Conservation (phyloP, 2,888 invertebrate genomes). For the Acanthococcus lagerstroemiae region DNA sequence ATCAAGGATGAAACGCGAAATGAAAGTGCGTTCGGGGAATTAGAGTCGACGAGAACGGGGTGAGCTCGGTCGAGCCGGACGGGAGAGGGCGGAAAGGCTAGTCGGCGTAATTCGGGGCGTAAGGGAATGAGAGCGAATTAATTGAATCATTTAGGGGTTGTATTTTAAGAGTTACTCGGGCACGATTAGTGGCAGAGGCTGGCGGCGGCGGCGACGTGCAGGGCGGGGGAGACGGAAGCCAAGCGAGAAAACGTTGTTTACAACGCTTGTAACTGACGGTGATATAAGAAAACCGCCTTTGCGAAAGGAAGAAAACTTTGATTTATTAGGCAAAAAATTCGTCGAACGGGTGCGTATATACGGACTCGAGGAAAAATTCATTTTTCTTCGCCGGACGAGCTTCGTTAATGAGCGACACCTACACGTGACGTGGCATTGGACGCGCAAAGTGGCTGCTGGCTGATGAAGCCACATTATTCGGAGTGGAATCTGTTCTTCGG, state of each 20-base stretch:
- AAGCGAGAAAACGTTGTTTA: slow-evolving; percentile 29
- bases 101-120: background rate
- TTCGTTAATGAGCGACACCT: too few species aligned
- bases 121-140: slow-evolving; percentile 21
- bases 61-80: background rate
- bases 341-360: background rate
- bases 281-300: slow-evolving; percentile 29
- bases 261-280: slow-evolving; percentile 30
- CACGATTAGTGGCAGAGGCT: slow-evolving; percentile 2
- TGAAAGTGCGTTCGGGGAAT: slow-evolving; percentile 27
- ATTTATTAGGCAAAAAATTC: slow-evolving; percentile 20
- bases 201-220: background rate
- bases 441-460: too few species aligned
- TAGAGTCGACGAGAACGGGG: background rate
- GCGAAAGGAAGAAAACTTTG: slow-evolving; percentile 22
- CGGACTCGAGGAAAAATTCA: too few species aligned
- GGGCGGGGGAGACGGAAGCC: background rate
- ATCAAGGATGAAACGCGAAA: slow-evolving; percentile 26
- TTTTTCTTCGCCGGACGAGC: too few species aligned
- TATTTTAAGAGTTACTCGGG: slow-evolving; percentile 26
- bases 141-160: slow-evolving; percentile 28
- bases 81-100: background rate
- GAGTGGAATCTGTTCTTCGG: too few species aligned
- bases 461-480: too few species aligned
- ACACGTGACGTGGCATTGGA: too few species aligned